These are phyloP conservation scores for Lymantria monacha DNA, from an alignment of 2,888 invertebrate species.

Conservation along the genomic window DNA sequence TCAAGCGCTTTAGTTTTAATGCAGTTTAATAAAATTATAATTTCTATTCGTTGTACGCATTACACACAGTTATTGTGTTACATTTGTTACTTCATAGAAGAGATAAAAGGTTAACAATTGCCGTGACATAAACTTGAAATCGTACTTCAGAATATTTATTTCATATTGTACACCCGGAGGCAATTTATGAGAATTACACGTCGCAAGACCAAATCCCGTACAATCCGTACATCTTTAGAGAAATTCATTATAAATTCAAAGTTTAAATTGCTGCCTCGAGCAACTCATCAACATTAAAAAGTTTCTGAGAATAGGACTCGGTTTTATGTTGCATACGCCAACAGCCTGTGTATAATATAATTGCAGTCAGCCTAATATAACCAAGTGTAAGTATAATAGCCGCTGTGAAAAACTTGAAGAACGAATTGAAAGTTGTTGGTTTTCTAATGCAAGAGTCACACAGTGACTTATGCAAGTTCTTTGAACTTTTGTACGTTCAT, in stretches of 20 bases:
- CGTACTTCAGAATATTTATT: constrained; percentile 38
- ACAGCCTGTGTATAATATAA: constrained; percentile 56
- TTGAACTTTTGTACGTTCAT: too few relatives aligned
- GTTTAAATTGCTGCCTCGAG: constrained; percentile 66
- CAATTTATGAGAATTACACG: constrained; percentile 48
- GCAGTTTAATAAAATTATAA: too few relatives aligned
- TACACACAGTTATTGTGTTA: too few relatives aligned
- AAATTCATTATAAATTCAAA: constrained; percentile 68
- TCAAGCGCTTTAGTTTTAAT: too few relatives aligned
- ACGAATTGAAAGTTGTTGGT: constrained; percentile 6
- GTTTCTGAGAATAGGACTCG: constrained; percentile 48
- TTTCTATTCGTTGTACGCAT: too few relatives aligned
- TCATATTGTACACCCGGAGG: constrained; percentile 33
- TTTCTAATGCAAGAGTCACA: too few relatives aligned
- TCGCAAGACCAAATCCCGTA: constrained; percentile 43
- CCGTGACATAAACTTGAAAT: constrained; percentile 27
- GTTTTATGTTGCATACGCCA: constrained; percentile 48
- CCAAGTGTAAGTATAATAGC: constrained; percentile 47
- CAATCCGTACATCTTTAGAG: constrained; percentile 46
- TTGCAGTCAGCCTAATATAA: constrained; percentile 45
- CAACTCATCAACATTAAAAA: constrained; percentile 72
- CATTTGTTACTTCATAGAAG: not conserved
- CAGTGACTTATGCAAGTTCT: too few relatives aligned
- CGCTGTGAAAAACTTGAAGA: constrained; percentile 40
- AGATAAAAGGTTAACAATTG: constrained; percentile 15